A percentile compares a stretch with the other conserved stretches of the same genome.
phyloP scores from a whole-genome alignment of 2,113 vertebrate species.

The Cyprinodon tularosa region DNA sequence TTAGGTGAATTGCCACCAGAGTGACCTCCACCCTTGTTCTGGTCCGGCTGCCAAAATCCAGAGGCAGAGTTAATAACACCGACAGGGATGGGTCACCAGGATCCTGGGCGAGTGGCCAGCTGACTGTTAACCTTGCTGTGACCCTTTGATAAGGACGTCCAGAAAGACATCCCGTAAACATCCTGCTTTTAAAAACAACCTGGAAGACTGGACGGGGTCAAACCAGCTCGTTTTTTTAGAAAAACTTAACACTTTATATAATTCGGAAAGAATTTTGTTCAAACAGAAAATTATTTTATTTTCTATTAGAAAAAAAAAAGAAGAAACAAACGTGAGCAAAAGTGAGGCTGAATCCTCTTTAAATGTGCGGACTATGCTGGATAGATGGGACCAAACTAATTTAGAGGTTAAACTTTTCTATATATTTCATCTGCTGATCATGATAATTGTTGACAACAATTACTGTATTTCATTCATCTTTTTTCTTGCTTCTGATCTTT shows the following conservation, averaged over 20 bases:
- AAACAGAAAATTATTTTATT: background rate
- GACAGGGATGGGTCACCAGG: slow-evolving; percentile 54
- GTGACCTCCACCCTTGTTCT: slow-evolving; percentile 67
- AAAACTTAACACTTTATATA: too few relatives aligned
- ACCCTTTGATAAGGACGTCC: slow-evolving; percentile 77
- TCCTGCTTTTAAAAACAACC: slow-evolving; percentile 66
- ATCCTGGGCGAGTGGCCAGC: slow-evolving; percentile 53
- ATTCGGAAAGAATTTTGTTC: background rate
- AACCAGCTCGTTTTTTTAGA: background rate
- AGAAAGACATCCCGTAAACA: slow-evolving; percentile 70
- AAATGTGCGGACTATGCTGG: background rate
- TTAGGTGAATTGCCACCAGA: slow-evolving; percentile 54
- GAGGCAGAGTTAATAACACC: slow-evolving; percentile 48
- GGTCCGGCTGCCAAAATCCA: slow-evolving; percentile 58
- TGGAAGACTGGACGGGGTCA: slow-evolving; percentile 13
- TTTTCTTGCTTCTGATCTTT: background rate
- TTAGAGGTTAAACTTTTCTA: background rate
- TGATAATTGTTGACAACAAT: too few relatives aligned
- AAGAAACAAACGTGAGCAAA: background rate
- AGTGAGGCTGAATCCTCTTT: too few relatives aligned
- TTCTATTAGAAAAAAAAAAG: background rate
- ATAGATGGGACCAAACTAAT: too few relatives aligned
- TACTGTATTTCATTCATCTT: too few relatives aligned
- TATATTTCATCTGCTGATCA: background rate
- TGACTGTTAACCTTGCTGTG: slow-evolving; percentile 70